A percentile compares a stretch with the other conserved stretches of the same genome.
phyloP scores from a whole-genome alignment of 2,113 vertebrate species.

The Poeciliopsis retropinna region DNA sequence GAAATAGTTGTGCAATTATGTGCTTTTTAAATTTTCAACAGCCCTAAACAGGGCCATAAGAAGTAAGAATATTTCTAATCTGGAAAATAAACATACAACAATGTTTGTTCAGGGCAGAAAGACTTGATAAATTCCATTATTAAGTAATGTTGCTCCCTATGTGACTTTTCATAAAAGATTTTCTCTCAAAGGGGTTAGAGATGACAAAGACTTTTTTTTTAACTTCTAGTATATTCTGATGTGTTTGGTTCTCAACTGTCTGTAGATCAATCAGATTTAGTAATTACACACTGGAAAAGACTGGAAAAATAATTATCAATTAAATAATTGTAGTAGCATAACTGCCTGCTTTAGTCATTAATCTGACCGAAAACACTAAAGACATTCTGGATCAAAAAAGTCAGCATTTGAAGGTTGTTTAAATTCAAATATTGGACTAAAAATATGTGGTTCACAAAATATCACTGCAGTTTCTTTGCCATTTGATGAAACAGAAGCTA shows the following conservation, averaged over 20 bases:
- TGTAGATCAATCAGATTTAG: neutral
- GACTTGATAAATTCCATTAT: neutral
- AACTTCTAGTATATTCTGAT: neutral
- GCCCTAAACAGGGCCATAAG: no score
- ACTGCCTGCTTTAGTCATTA: no score
- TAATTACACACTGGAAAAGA: neutral
- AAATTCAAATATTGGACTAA: slow-evolving; percentile 3
- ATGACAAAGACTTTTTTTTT: no score
- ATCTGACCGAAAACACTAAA: no score
- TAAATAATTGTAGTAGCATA: no score
- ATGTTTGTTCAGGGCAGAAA: neutral
- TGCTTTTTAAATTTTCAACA: neutral
- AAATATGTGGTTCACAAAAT: slow-evolving; percentile 17
- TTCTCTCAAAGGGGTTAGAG: no score
- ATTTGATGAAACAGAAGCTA: slow-evolving; percentile 13
- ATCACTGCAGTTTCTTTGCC: neutral
- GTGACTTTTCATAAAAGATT: neutral
- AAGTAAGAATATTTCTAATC: neutral
- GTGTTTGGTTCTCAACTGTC: neutral
- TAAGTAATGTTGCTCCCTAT: neutral
- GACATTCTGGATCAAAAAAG: neutral
- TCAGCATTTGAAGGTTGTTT: neutral
- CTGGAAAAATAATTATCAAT: neutral
- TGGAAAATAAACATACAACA: neutral
- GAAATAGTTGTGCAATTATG: neutral